Conservation (phyloP, 2,888 invertebrate species). For the Eledona agricola region DNA sequence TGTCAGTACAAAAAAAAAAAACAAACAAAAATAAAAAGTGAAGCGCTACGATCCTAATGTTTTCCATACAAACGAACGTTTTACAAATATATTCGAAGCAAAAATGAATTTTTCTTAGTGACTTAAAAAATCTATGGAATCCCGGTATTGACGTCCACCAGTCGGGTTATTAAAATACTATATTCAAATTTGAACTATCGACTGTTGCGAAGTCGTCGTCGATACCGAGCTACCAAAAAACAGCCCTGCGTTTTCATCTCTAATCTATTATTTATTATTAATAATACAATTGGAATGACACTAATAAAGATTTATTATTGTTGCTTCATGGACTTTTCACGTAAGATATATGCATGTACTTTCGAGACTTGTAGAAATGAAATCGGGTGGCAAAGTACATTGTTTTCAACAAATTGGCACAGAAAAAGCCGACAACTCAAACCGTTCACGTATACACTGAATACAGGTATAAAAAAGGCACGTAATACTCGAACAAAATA, state of each 20-base stretch:
- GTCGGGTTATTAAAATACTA: conserved; percentile 23
- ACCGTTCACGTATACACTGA: conserved; percentile 16
- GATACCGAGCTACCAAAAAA: conserved; percentile 46
- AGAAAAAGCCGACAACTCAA: conserved; percentile 51
- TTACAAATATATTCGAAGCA: conserved; percentile 53
- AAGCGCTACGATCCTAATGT: conserved; percentile 46
- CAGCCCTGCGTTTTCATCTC: conserved; percentile 55
- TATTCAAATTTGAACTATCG: conserved; percentile 4
- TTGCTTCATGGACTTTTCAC: conserved; percentile 54
- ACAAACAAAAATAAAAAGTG: conserved; percentile 23
- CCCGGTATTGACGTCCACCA: conserved; percentile 6
- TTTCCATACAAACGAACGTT: conserved; percentile 49
- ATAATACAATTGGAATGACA: conserved; percentile 62
- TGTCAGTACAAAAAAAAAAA: conserved; percentile 25
- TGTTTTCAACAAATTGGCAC: conserved; percentile 52
- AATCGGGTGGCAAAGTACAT: conserved; percentile 43
- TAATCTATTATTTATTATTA: conserved; percentile 44
- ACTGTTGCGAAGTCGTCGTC: conserved; percentile 20
- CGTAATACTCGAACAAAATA: conserved; percentile 48
- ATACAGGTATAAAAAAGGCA: conserved; percentile 53
- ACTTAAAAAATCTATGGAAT: conserved; percentile 45
- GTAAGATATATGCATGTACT: conserved; percentile 33
- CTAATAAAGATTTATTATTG: conserved; percentile 59
- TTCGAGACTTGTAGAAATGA: conserved; percentile 26
- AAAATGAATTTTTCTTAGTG: conserved; percentile 43